Evolutionary conservation across 2,888 invertebrate species (phyloP), one percentile per base, ranked within the genome.

Genomic region (Acanthosoma haemorrhoidale): DNA sequence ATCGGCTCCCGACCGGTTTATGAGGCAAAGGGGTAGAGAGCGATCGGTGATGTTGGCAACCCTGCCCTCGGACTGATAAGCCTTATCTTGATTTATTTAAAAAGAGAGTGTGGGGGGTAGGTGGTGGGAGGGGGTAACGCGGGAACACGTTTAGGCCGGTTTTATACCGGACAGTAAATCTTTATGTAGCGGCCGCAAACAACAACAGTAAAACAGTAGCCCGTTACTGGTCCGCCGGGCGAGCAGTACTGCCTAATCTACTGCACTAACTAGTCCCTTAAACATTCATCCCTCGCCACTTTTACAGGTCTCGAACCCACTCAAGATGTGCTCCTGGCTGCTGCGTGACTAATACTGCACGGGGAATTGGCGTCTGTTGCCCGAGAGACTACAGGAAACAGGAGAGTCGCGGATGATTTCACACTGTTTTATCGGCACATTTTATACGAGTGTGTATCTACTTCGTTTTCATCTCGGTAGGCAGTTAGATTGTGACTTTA

Each of bases 11-110:
- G 51, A 29, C n/a, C n/a, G 51, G 21, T 51, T 51, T 51, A 25
- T 25, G 25, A 25, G 51, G 29, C 11, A 25, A 51, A 51, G 51
- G n/a, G 51, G 51, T 51, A n/a, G n/a, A 25, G 51, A 51, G 51
- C 51, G 51, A 51, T 51, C 51, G 51, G 51, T 25, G 51, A 51
- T 25, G 51, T 51, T 51, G 51, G 51, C 51, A 51, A 25, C 51
- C 51, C 51, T 51, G 51, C 51, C 29, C 51, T 25, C 51, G 51
- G 25, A 51, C 51, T 51, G 51, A 51, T 51, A 51, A 51, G 51
- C 51, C 51, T 51, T 51, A 51, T 51, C 51, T 51, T 51, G 51
- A 51, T 51, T 51, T 51, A 51, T 51, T 51, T 51, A 51, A 51
- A 51, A 51, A 51, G 51, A 51, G 51, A 25, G 51, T n/a, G n/a